Percentiles rank a stretch among this genome's conserved stretches.
phyloP scores from a whole-genome alignment of 2,113 vertebrate genomes.

The Hemichromis elongatus region DNA sequence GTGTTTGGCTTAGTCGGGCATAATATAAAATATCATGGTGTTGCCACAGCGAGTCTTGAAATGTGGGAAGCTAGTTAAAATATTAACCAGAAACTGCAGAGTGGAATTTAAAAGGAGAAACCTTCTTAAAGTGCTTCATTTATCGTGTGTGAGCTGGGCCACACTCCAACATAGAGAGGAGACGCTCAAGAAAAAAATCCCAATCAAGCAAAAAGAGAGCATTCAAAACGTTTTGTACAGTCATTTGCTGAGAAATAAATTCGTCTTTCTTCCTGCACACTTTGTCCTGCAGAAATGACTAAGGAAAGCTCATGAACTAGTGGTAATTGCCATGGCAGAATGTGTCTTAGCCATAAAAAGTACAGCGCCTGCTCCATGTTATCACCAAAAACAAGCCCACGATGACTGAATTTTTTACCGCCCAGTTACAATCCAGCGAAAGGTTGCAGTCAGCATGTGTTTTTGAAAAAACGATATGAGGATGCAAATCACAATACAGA shows the following conservation, averaged over 20 bases:
- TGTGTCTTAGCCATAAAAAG: conserved; percentile 3
- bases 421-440: conserved; percentile 8
- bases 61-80: conserved; percentile 1
- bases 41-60: neutral
- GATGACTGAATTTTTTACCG: neutral
- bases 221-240: neutral
- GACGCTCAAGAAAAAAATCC: neutral
- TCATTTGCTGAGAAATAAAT: conserved; percentile 17
- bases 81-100: conserved; percentile 10
- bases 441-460: neutral
- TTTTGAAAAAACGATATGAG: neutral
- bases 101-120: conserved; percentile 9
- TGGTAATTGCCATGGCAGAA: neutral
- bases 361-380: neutral
- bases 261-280: neutral
- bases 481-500: conserved; percentile 8
- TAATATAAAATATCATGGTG: neutral
- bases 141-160: neutral
- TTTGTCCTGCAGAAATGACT: neutral
- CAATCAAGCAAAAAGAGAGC: neutral
- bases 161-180: neutral
- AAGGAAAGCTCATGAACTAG: neutral
- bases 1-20: neutral
- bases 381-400: neutral
- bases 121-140: conserved; percentile 26